Evolutionary conservation across 30 jellyfish, hydroid and myxozoan species (phyloP).

Genomic region (Cassiopea andromeda): DNA sequence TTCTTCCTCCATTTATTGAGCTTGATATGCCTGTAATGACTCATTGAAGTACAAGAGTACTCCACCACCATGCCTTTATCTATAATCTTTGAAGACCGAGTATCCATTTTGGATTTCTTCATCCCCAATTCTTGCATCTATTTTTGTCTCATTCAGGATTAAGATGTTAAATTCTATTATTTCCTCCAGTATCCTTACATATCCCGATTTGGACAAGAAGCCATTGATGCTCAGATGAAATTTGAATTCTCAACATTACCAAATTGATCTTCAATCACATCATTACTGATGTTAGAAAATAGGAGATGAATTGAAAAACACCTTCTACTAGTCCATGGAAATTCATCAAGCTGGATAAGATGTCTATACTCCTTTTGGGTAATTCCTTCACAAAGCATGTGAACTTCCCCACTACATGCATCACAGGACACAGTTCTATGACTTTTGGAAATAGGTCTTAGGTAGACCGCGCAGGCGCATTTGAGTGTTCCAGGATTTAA

Average conservation of each 20-base stretch:
- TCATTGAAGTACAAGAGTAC: constrained; percentile 16
- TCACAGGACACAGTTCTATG: constrained; percentile 14
- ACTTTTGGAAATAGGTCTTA: constrained; percentile 31
- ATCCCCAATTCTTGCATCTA: constrained; percentile 29
- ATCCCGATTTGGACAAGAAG: not conserved
- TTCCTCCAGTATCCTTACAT: constrained; percentile 16
- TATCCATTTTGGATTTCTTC: constrained; percentile 28
- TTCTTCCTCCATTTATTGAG: constrained; percentile 4
- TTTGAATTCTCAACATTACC: constrained; percentile 1
- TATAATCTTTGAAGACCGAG: constrained; percentile 18
- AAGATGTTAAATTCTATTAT: constrained; percentile 8
- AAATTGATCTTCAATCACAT: not conserved
- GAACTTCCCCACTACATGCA: not conserved
- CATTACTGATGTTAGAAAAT: not conserved
- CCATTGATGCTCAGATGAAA: constrained; percentile 21
- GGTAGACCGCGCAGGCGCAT: constrained; percentile 1
- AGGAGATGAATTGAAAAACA: not conserved
- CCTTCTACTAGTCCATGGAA: constrained; percentile 3
- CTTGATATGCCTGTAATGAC: constrained; percentile 1
- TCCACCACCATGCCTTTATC: constrained; percentile 37
- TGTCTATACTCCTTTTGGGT: constrained; percentile 1
- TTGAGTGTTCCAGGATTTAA: constrained; percentile 41
- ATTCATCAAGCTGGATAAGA: not conserved
- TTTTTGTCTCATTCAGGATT: constrained; percentile 33
- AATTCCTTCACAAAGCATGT: constrained; percentile 37